phyloP scores from a whole-genome alignment of 2,888 invertebrate species.

The Tachystola acroxantha region DNA sequence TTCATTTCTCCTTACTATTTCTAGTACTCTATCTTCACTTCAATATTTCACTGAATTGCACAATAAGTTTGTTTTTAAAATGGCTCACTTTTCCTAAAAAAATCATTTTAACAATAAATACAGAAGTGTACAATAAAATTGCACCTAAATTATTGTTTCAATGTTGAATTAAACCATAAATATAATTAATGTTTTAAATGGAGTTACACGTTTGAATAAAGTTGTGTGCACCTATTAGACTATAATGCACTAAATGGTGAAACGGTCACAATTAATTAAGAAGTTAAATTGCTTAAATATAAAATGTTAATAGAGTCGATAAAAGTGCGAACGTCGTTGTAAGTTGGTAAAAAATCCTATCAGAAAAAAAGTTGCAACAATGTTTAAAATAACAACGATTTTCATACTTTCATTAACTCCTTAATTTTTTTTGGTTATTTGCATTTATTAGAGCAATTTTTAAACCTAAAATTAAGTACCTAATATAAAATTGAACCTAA shows the following conservation, averaged over 20 bases:
- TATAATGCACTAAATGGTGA: conserved; percentile 43
- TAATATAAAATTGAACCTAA: conserved; percentile 15
- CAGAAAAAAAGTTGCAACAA: conserved; percentile 7
- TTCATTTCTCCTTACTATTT: conserved; percentile 73
- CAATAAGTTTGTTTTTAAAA: conserved; percentile 74
- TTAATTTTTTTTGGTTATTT: conserved; percentile 23
- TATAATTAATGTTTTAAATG: conserved; percentile 36
- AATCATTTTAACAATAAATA: conserved; percentile 37
- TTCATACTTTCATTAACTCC: conserved; percentile 46
- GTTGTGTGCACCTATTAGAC: conserved; percentile 52
- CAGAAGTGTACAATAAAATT: conserved; percentile 48
- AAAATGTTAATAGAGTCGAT: conserved; percentile 27
- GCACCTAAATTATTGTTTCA: conserved; percentile 59
- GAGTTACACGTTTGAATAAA: conserved; percentile 32
- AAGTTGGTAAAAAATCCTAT: conserved; percentile 4
- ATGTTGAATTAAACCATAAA: conserved; percentile 34
- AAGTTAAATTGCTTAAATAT: conserved; percentile 20
- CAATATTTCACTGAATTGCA: conserved; percentile 74
- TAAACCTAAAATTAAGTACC: conserved; percentile 19
- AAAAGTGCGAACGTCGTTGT: conserved; percentile 44
- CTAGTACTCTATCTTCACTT: conserved; percentile 71
- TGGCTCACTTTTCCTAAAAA: conserved; percentile 78
- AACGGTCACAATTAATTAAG: conserved; percentile 26
- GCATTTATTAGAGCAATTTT: conserved; percentile 34
- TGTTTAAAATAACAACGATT: conserved; percentile 23